phyloP scores from a whole-genome alignment of 2,888 invertebrate genomes.

The Leptogaster cylindrica region DNA sequence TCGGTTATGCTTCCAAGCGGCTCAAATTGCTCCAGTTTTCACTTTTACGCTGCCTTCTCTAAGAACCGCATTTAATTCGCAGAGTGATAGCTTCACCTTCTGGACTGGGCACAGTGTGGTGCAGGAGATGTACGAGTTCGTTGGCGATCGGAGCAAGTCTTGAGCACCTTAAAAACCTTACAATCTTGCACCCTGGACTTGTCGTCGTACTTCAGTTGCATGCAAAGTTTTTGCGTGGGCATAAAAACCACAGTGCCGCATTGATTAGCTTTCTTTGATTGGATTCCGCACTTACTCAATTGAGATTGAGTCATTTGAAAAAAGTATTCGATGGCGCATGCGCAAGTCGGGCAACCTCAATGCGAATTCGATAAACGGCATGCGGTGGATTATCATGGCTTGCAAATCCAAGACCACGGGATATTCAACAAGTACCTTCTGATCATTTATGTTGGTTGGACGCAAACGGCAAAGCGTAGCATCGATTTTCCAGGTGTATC shows the following conservation, averaged over 20 bases:
- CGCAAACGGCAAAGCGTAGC: too few species aligned
- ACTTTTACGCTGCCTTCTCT: constrained; percentile 35
- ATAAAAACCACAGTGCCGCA: constrained; percentile 28
- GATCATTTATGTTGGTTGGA: too few species aligned
- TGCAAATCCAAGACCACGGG: too few species aligned
- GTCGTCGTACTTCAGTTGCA: too few species aligned
- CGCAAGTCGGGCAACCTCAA: background rate
- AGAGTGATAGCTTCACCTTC: constrained; percentile 25
- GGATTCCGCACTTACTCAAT: constrained; percentile 26
- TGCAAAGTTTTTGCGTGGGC: constrained; percentile 24
- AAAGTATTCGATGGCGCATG: constrained; percentile 7
- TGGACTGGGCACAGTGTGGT: constrained; percentile 22
- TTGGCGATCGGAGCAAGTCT: constrained; percentile 9
- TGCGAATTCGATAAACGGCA: too few species aligned
- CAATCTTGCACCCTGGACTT: too few species aligned
- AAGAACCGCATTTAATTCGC: constrained; percentile 36
- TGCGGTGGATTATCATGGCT: too few species aligned
- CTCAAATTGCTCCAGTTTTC: constrained; percentile 40
- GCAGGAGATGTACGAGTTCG: constrained; percentile 36
- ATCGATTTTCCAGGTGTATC: background rate
- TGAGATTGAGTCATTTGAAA: constrained; percentile 28
- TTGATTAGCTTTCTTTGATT: constrained; percentile 16
- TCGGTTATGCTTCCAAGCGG: constrained; percentile 14
- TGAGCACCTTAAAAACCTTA: constrained; percentile 6
- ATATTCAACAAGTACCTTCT: too few species aligned